Conservation (phyloP, 1,140 invertebrate genomes). For the Drosophila parabipectinata region DNA sequence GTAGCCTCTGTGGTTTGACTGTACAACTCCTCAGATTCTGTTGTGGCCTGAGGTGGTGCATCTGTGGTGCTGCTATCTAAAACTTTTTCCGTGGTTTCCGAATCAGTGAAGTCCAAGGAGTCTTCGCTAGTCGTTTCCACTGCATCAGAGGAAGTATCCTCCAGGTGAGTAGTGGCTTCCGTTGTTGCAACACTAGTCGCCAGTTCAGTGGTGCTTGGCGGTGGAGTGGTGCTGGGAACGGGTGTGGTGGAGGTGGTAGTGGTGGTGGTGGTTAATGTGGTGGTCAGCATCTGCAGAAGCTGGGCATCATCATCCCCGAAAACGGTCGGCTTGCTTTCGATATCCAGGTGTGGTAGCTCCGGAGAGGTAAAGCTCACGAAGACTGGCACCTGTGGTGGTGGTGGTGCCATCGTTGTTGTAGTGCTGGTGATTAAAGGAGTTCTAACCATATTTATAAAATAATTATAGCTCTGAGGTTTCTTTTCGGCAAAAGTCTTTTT, state of each 20-base stretch:
- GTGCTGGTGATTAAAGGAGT: conserved; percentile 8
- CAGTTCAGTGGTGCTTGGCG: background rate
- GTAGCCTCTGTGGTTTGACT: conserved; percentile 24
- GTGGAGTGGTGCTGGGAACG: conserved; percentile 16
- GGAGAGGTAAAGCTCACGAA: conserved; percentile 10
- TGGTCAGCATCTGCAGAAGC: conserved; percentile 16
- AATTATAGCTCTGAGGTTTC: background rate
- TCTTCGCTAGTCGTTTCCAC: conserved; percentile 2
- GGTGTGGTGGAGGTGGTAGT: conserved; percentile 9
- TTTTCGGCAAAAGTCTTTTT: conserved; percentile 38
- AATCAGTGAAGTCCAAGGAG: background rate
- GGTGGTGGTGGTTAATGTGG: background rate
- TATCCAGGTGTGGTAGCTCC: conserved; percentile 27
- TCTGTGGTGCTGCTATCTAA: background rate
- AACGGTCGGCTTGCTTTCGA: conserved; percentile 3
- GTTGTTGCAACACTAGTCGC: conserved; percentile 1
- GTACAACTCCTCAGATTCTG: conserved; percentile 3
- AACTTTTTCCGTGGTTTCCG: background rate
- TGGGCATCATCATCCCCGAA: conserved; percentile 24
- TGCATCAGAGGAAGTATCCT: background rate
- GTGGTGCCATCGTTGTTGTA: background rate
- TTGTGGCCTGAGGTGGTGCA: conserved; percentile 6
- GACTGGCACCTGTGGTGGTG: background rate
- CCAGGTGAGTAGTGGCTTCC: background rate
- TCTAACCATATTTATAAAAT: background rate